phyloP scores from a whole-genome alignment of 2,888 invertebrate species.

The Lasioglossum pauxillum region DNA sequence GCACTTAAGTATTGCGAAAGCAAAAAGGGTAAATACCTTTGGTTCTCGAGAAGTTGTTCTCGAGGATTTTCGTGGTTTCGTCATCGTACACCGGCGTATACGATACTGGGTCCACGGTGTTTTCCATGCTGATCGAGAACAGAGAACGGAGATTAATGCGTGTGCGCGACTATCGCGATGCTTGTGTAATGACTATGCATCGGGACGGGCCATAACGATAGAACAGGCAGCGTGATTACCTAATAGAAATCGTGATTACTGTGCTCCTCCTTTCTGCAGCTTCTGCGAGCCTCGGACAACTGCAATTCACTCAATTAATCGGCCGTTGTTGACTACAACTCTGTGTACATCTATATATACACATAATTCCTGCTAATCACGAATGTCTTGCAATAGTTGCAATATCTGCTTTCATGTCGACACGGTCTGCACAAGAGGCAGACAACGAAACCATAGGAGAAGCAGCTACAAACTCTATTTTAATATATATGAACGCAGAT shows the following conservation, averaged over 20 bases:
- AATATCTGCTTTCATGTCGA: neutral
- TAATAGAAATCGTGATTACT: constrained; percentile 26
- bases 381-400: neutral
- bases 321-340: neutral
- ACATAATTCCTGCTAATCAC: neutral
- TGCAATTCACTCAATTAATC: neutral
- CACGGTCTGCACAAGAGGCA: neutral
- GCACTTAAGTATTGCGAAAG: neutral
- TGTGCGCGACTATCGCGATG: neutral
- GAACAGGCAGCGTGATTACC: constrained; percentile 28
- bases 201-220: neutral
- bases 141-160: neutral
- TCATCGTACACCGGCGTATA: constrained; percentile 78
- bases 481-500: neutral
- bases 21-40: constrained; percentile 69
- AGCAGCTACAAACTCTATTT: neutral
- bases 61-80: constrained; percentile 67
- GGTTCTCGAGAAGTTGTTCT: constrained; percentile 78
- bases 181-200: neutral
- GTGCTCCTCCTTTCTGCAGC: neutral
- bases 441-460: neutral
- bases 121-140: constrained; percentile 63
- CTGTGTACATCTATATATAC: neutral
- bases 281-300: neutral
- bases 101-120: constrained; percentile 49